Evolutionary conservation across 2,888 invertebrate genomes (phyloP).

Genomic region (Agrenia bidenticulata): DNA sequence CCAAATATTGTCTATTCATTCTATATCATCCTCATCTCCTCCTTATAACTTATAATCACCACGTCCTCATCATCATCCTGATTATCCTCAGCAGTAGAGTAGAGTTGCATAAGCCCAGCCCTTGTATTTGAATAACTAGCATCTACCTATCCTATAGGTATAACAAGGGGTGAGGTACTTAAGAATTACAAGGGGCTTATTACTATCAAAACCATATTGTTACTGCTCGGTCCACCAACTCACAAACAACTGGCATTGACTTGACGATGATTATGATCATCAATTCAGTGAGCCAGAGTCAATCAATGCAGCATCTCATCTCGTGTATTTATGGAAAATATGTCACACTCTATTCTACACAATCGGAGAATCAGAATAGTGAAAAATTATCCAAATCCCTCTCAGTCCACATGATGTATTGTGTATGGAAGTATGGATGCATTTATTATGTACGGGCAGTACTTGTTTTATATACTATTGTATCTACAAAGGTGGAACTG

Average conservation of each 20-base stretch:
- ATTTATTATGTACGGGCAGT: no score
- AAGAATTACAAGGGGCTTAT: background rate
- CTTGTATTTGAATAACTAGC: no score
- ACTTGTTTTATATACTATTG: no score
- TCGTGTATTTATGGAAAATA: conserved; percentile 3
- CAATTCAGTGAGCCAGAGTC: background rate
- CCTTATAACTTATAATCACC: background rate
- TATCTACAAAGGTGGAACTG: no score
- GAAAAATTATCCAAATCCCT: no score
- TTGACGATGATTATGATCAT: conserved; percentile 2
- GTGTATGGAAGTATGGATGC: no score
- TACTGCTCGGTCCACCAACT: background rate
- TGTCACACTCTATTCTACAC: no score
- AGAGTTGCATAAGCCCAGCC: conserved; percentile 5
- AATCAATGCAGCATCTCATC: conserved; percentile 11
- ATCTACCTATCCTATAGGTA: background rate
- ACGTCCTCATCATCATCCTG: background rate
- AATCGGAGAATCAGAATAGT: no score
- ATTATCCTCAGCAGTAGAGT: background rate
- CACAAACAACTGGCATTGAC: conserved; percentile 3
- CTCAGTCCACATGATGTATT: no score
- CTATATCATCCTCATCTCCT: background rate
- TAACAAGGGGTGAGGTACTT: background rate
- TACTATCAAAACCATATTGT: conserved; percentile 2
- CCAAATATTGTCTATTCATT: conserved; percentile 10